A percentile compares a stretch with the other conserved stretches of the same genome.
Evolutionary conservation across 2,888 invertebrate genomes (phyloP).

Genomic region (Euzetes globulus): DNA sequence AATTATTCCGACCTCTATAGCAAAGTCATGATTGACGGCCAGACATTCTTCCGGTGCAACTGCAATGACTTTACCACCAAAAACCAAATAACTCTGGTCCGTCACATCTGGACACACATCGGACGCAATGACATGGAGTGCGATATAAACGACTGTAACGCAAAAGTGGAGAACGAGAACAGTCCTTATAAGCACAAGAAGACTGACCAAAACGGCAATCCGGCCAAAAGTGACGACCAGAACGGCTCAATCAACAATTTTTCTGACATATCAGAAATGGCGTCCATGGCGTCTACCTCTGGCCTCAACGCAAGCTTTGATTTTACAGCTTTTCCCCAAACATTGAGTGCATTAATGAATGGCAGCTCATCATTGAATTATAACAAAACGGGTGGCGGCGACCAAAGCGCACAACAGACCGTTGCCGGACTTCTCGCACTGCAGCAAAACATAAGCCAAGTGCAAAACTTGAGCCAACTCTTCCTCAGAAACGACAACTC

Average conservation of each 20-base stretch:
- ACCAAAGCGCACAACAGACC: neutral
- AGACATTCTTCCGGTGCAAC: constrained; percentile 27
- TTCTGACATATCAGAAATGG: neutral
- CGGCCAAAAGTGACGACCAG: neutral
- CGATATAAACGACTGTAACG: constrained; percentile 24
- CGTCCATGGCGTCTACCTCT: neutral
- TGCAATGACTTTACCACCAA: constrained; percentile 26
- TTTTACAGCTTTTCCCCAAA: neutral
- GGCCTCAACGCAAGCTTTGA: neutral
- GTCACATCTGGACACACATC: constrained; percentile 31
- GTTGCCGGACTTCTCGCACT: too few species aligned
- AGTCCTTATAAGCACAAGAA: constrained; percentile 31
- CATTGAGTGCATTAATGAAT: neutral
- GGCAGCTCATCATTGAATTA: neutral
- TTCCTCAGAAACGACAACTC: neutral
- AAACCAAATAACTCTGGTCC: constrained; percentile 31
- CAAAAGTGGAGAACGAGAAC: constrained; percentile 31
- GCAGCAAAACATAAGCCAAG: too few species aligned
- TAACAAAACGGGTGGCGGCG: neutral
- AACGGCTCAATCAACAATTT: neutral
- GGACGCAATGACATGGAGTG: constrained; percentile 20
- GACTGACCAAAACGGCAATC: constrained; percentile 11
- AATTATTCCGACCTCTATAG: constrained; percentile 25
- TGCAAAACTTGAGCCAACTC: too few species aligned
- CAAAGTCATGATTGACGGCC: constrained; percentile 6